phyloP scores from a whole-genome alignment of 2,888 invertebrate genomes.

The Podabrus alpinus region DNA sequence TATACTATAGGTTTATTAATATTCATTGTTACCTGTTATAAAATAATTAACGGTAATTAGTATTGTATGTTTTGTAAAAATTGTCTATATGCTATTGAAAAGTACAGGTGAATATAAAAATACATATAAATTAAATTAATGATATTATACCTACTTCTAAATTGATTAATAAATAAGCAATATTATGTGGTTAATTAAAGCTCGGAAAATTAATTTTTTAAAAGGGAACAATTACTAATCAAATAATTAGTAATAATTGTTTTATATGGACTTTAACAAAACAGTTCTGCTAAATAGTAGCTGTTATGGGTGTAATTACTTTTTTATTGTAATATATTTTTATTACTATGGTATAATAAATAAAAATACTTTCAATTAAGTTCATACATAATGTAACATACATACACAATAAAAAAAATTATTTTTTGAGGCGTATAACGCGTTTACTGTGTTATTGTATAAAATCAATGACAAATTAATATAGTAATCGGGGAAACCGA shows the following conservation, averaged over 20 bases:
- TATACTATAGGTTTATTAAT: background rate
- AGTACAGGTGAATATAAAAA: background rate
- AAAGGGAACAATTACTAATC: background rate
- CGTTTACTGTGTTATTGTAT: constrained; percentile 3
- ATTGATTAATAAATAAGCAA: background rate
- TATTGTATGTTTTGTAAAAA: background rate
- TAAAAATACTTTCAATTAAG: background rate
- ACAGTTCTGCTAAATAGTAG: background rate
- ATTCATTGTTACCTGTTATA: background rate
- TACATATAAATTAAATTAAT: background rate
- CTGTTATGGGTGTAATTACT: background rate
- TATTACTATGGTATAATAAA: background rate
- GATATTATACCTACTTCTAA: background rate
- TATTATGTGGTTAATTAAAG: background rate
- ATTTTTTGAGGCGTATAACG: background rate
- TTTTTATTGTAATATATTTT: background rate
- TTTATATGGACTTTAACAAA: background rate
- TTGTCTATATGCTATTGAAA: background rate
- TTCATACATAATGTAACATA: background rate
- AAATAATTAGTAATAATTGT: background rate
- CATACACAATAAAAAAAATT: background rate
- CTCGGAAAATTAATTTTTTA: background rate
- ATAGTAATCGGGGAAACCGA: constrained; percentile 38
- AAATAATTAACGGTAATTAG: background rate
- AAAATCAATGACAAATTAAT: constrained; percentile 30